phyloP scores from a whole-genome alignment of 2,888 invertebrate genomes.

The Athetis lepigone region DNA sequence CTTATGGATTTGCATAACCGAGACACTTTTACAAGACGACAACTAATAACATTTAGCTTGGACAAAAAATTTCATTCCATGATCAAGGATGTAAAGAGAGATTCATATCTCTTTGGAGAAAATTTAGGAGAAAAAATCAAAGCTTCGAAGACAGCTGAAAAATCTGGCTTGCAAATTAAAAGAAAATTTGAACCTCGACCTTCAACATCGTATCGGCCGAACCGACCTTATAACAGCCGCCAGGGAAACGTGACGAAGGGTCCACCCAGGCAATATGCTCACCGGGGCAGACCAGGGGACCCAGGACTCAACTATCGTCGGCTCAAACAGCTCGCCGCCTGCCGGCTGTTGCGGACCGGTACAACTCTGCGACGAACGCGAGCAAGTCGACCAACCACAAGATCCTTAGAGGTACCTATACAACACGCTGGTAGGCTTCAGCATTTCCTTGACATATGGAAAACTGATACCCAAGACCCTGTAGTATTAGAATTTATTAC shows the following conservation, averaged over 20 bases:
- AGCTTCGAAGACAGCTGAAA: background rate
- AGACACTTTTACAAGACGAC: background rate
- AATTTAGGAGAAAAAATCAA: background rate
- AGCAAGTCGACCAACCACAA: too few species aligned
- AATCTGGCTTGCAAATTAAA: background rate
- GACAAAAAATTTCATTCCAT: too few species aligned
- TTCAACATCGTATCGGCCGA: background rate
- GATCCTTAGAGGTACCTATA: too few species aligned
- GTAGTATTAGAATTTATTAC: too few species aligned
- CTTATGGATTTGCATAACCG: background rate
- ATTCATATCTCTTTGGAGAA: background rate
- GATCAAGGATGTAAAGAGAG: background rate
- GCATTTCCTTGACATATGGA: too few species aligned
- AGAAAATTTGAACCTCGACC: background rate
- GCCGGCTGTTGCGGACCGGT: background rate
- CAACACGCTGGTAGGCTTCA: too few species aligned
- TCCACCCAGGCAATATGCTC: background rate
- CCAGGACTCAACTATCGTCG: background rate
- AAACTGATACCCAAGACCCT: too few species aligned
- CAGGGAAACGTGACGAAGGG: background rate
- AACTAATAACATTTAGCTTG: conserved; percentile 1
- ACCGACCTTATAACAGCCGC: background rate
- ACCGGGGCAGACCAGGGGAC: background rate
- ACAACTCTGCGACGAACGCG: background rate
- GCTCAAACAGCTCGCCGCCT: background rate